phyloP scores from a whole-genome alignment of 2,797 vertebrate genomes.

The Choloepus didactylus region DNA sequence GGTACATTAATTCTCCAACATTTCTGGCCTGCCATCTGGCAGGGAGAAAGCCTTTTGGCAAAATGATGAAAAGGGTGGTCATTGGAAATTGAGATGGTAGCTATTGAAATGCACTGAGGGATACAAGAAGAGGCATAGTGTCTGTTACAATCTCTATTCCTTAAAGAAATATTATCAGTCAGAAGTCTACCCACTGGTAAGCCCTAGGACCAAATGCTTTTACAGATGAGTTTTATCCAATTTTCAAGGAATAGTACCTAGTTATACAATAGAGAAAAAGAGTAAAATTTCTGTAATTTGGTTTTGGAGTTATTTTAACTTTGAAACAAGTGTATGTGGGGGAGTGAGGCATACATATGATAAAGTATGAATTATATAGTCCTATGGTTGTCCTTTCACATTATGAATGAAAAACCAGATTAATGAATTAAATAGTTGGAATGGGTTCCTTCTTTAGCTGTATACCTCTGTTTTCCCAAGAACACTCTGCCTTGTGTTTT shows the following conservation, averaged over 20 bases:
- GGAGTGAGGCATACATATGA: background rate
- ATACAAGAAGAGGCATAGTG: background rate
- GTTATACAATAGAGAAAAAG: background rate
- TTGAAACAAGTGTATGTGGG: background rate
- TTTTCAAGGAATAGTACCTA: background rate
- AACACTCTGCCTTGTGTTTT: background rate
- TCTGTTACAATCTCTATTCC: background rate
- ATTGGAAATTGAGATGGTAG: background rate
- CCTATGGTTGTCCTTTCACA: background rate
- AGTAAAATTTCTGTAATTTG: background rate
- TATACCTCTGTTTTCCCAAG: background rate
- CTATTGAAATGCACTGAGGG: background rate
- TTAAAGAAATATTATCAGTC: background rate
- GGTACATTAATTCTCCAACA: background rate
- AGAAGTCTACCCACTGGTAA: background rate
- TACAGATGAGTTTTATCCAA: background rate
- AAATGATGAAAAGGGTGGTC: background rate
- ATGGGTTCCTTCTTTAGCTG: background rate
- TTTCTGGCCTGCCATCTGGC: background rate
- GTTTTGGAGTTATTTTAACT: conserved; percentile 1
- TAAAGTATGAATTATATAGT: background rate
- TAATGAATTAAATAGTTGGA: background rate
- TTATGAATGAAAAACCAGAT: background rate
- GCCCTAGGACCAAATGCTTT: background rate
- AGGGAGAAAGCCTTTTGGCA: background rate